Percentiles rank a stretch among this genome's conserved stretches.
These are phyloP conservation scores for Sisor rabdophorus DNA, from an alignment of 2,113 vertebrate species.

Conservation along the genomic window DNA sequence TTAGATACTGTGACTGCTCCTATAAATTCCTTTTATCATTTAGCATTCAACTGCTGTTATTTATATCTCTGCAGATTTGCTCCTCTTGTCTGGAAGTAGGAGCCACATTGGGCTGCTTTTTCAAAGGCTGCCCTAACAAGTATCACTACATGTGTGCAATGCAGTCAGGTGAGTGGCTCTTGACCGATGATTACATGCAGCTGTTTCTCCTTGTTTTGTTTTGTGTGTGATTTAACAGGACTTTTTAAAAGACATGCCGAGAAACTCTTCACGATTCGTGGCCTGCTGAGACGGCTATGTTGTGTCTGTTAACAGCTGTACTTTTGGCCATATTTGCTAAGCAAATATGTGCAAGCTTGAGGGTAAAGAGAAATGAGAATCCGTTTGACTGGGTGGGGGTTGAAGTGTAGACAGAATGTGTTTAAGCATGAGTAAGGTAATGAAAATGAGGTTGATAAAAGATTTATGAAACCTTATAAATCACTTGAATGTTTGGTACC, in stretches of 20 bases:
- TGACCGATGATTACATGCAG: not conserved
- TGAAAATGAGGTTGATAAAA: not conserved
- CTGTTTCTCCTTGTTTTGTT: not conserved
- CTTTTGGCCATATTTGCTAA: slow-evolving; percentile 7
- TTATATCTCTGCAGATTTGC: slow-evolving; percentile 58
- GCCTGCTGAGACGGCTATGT: not conserved
- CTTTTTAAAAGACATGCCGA: slow-evolving; percentile 6
- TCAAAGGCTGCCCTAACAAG: slow-evolving; percentile 71
- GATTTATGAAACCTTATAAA: not conserved
- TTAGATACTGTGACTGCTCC: not conserved
- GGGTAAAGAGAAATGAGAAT: slow-evolving; percentile 4
- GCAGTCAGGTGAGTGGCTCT: slow-evolving; percentile 63
- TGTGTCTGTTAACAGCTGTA: slow-evolving; percentile 14
- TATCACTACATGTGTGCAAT: slow-evolving; percentile 75
- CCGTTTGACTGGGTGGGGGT: not conserved
- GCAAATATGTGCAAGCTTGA: slow-evolving; percentile 39
- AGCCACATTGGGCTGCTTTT: slow-evolving; percentile 70
- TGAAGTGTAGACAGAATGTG: not conserved
- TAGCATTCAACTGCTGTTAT: not conserved
- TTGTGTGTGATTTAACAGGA: not conserved
- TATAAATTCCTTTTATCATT: not conserved
- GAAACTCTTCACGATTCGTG: not conserved
- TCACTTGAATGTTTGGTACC: not conserved
- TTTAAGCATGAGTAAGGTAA: not conserved
- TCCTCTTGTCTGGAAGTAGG: slow-evolving; percentile 62